Conservation (phyloP, 2,888 invertebrate species). For the Micoletzkya japonica region DNA sequence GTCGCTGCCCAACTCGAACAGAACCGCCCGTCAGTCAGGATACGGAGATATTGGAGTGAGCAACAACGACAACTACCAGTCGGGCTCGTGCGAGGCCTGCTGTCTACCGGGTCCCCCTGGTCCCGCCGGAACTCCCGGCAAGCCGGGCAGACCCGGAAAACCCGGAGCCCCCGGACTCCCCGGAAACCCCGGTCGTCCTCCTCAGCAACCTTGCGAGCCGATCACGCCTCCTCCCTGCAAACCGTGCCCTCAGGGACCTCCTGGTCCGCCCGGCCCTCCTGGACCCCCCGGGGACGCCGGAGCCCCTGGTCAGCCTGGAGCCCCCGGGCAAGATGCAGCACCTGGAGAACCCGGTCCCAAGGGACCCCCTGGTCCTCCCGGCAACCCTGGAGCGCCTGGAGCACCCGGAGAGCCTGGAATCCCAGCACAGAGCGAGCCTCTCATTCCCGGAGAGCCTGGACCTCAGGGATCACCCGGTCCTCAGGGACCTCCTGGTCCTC, state of each 20-base stretch:
- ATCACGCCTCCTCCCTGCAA: constrained; percentile 53
- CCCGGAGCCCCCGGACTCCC: constrained; percentile 53
- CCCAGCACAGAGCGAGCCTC: constrained; percentile 47
- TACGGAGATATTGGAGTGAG: constrained; percentile 29
- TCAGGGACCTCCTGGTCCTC: constrained; percentile 50
- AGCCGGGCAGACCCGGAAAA: constrained; percentile 58
- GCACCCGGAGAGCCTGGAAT: constrained; percentile 53
- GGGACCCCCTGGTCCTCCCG: constrained; percentile 50
- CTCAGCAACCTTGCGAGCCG: constrained; percentile 52
- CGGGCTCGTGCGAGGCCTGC: constrained; percentile 35
- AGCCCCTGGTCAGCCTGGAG: constrained; percentile 45
- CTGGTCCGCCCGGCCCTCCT: constrained; percentile 51
- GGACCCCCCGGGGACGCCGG: constrained; percentile 44
- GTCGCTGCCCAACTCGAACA: constrained; percentile 42
- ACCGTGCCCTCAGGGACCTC: constrained; percentile 51
- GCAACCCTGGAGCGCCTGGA: constrained; percentile 52
- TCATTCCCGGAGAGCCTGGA: constrained; percentile 51
- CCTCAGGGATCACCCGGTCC: constrained; percentile 51
- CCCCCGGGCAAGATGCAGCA: constrained; percentile 47
- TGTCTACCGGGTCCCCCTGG: constrained; percentile 57
- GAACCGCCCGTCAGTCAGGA: constrained; percentile 51
- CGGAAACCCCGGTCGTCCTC: constrained; percentile 50
- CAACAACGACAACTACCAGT: constrained; percentile 30
- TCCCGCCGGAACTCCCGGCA: constrained; percentile 57
- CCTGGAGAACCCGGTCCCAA: constrained; percentile 47